These are phyloP conservation scores for Polydesmus complanatus DNA, from an alignment of 2,888 invertebrate species.

Conservation along the genomic window DNA sequence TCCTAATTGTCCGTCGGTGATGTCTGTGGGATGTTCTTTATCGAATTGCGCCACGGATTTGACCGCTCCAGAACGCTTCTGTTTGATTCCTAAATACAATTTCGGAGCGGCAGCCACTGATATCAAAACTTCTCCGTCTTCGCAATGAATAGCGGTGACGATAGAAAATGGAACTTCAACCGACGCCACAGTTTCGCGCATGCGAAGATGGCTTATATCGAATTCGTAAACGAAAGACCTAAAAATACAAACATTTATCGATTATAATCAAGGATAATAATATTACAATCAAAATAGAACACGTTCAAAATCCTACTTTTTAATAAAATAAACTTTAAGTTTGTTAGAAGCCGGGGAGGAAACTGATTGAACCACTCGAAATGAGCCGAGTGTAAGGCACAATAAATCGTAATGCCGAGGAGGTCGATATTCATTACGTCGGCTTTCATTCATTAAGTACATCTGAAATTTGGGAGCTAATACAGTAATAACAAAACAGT, in stretches of 20 bases:
- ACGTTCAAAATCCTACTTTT: slow-evolving; percentile 5
- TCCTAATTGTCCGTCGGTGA: slow-evolving; percentile 5
- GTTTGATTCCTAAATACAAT: slow-evolving; percentile 2
- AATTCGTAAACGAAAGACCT: slow-evolving; percentile 11
- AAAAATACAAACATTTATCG: not conserved
- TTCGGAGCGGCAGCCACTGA: slow-evolving; percentile 4
- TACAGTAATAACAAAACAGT: too few species aligned
- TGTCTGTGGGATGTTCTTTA: slow-evolving; percentile 1
- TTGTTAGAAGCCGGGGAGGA: not conserved
- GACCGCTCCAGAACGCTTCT: not conserved
- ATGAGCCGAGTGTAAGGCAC: not conserved
- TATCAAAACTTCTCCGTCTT: slow-evolving; percentile 4
- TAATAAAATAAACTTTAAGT: slow-evolving; percentile 2
- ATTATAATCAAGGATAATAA: not conserved
- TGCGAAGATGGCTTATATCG: not conserved
- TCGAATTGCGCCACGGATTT: slow-evolving; percentile 1
- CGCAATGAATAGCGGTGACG: slow-evolving; percentile 11
- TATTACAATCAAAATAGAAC: too few species aligned
- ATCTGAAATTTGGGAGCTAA: too few species aligned
- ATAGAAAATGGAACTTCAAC: slow-evolving; percentile 11
- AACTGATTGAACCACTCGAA: not conserved
- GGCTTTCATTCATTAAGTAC: too few species aligned
- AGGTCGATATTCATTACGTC: not conserved
- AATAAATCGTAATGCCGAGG: slow-evolving; percentile 3
- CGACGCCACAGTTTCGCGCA: not conserved